phyloP scores from a whole-genome alignment of 1,140 invertebrate species.

The Heterodera carotae region DNA sequence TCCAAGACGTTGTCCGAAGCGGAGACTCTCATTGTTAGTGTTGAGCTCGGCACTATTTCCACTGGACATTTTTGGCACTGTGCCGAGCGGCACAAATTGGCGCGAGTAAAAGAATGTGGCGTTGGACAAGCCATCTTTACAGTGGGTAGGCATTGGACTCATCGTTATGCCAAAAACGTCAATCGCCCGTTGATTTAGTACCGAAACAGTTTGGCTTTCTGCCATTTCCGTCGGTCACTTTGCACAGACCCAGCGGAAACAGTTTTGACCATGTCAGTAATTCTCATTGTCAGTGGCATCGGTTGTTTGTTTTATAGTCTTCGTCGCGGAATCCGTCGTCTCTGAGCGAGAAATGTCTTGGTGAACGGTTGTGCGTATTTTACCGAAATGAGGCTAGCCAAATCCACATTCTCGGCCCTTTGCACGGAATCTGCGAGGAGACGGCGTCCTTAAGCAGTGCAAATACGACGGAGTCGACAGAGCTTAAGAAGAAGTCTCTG shows the following conservation, averaged over 20 bases:
- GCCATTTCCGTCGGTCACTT: constrained; percentile 55
- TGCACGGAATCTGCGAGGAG: constrained; percentile 36
- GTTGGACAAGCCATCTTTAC: constrained; percentile 56
- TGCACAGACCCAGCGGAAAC: constrained; percentile 53
- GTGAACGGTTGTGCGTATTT: constrained; percentile 50
- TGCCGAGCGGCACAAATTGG: constrained; percentile 33
- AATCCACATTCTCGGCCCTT: constrained; percentile 55
- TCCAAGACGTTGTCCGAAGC: constrained; percentile 33
- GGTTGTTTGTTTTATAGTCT: background rate
- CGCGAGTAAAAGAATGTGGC: constrained; percentile 58
- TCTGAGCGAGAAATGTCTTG: constrained; percentile 41
- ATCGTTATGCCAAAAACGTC: background rate
- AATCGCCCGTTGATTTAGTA: constrained; percentile 26
- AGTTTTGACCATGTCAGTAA: constrained; percentile 32
- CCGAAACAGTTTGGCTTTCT: constrained; percentile 59
- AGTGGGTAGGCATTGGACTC: constrained; percentile 30
- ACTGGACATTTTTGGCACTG: constrained; percentile 5
- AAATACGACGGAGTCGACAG: constrained; percentile 32
- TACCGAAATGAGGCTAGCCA: constrained; percentile 57
- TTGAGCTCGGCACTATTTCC: constrained; percentile 46
- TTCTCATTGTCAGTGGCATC: background rate
- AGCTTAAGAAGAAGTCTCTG: constrained; percentile 46
- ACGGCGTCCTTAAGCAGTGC: constrained; percentile 27
- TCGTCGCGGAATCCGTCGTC: constrained; percentile 18
- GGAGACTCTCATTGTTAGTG: constrained; percentile 50